Percentiles rank a stretch among this genome's conserved stretches.
phyloP scores from a whole-genome alignment of 2,113 vertebrate species.

The Grammomys dolichurus region DNA sequence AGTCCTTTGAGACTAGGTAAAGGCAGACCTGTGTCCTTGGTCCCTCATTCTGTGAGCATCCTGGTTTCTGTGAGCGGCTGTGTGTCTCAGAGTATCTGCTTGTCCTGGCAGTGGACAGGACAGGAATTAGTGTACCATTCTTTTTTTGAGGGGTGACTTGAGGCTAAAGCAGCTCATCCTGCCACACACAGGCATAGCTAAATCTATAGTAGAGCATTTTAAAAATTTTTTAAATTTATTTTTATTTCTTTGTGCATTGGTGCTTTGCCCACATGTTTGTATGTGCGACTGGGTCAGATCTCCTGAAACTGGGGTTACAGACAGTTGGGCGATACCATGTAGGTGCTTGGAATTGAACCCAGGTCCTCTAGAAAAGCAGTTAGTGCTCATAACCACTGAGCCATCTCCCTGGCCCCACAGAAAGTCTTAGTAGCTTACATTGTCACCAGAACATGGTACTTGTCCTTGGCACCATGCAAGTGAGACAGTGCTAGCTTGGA shows the following conservation, averaged over 20 bases:
- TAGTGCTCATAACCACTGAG: not conserved
- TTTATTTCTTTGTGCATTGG: not conserved
- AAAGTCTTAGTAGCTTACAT: not conserved
- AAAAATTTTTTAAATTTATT: not conserved
- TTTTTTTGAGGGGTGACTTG: not conserved
- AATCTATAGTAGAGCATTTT: not conserved
- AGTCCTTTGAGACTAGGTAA: conserved; percentile 33
- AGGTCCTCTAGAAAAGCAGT: not conserved
- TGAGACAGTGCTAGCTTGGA: not conserved
- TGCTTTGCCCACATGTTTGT: not conserved
- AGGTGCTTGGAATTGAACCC: too few relatives aligned
- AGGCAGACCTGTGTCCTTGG: not conserved
- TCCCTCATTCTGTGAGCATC: not conserved
- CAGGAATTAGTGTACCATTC: conserved; percentile 14
- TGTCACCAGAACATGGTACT: not conserved
- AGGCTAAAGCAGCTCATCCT: conserved; percentile 22
- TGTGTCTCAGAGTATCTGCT: conserved; percentile 45
- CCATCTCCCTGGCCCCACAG: not conserved
- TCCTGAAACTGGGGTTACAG: not conserved
- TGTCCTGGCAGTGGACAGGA: conserved; percentile 11
- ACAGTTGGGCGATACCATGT: not conserved
- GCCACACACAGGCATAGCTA: not conserved
- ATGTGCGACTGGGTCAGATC: not conserved
- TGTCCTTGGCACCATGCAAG: not conserved
- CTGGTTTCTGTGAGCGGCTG: conserved; percentile 40